Conservation (phyloP, 2,888 invertebrate species). For the Creontiades dilutus region DNA sequence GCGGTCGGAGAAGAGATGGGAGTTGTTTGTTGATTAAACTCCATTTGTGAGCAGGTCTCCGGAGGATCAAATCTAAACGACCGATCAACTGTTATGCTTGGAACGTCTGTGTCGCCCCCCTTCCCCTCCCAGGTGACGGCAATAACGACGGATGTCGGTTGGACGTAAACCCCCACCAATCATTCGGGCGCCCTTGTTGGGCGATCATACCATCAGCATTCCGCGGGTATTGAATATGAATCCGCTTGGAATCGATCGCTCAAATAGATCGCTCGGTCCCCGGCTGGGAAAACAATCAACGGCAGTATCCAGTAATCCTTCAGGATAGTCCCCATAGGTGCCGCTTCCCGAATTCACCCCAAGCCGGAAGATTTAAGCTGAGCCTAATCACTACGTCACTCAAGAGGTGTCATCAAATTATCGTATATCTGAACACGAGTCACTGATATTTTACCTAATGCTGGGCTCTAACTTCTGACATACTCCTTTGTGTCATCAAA, state of each 20-base stretch:
- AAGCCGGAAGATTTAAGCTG: too few relatives aligned
- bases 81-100: background rate
- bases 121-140: background rate
- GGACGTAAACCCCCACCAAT: slow-evolving; percentile 11
- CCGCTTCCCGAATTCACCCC: too few relatives aligned
- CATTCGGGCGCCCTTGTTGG: background rate
- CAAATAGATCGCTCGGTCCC: background rate
- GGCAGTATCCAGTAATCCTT: background rate
- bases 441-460: too few relatives aligned
- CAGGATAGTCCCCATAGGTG: background rate
- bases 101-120: background rate
- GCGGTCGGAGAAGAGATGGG: background rate
- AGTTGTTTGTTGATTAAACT: slow-evolving; percentile 2
- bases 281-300: background rate
- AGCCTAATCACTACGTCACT: too few relatives aligned
- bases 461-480: too few relatives aligned
- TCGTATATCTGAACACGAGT: too few relatives aligned
- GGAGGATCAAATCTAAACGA: slow-evolving; percentile 4
- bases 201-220: background rate
- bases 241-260: background rate
- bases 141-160: background rate
- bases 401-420: too few relatives aligned
- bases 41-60: background rate
- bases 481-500: too few relatives aligned
- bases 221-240: background rate